phyloP scores from a whole-genome alignment of 1,140 invertebrate genomes.

The Probaryconus sp. region DNA sequence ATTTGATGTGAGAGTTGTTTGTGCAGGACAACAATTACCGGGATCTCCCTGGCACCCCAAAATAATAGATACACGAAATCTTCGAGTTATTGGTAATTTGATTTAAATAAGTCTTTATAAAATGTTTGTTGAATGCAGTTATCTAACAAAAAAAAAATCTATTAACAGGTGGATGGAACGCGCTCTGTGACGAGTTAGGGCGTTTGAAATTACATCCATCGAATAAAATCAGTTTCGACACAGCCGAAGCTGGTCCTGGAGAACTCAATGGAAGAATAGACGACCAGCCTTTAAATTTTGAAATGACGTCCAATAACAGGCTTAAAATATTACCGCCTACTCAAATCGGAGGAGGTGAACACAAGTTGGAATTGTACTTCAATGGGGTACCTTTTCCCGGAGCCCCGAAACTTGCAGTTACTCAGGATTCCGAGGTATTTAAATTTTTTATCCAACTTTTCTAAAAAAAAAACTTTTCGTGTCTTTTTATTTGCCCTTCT shows the following conservation, averaged over 20 bases:
- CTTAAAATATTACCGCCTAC: conserved; percentile 70
- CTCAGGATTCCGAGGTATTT: conserved; percentile 70
- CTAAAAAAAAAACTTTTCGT: background rate
- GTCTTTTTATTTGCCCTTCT: background rate
- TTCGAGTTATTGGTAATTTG: conserved; percentile 79
- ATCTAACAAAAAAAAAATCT: conserved; percentile 1
- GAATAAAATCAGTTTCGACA: conserved; percentile 86
- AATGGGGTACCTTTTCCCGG: conserved; percentile 83
- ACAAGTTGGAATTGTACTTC: conserved; percentile 84
- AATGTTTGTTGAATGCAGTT: background rate
- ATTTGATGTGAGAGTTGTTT: conserved; percentile 85
- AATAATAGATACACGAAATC: conserved; percentile 84
- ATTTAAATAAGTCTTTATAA: background rate
- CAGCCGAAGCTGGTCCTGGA: conserved; percentile 86
- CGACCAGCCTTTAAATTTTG: conserved; percentile 72
- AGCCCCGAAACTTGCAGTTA: conserved; percentile 73
- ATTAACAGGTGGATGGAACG: conserved; percentile 92
- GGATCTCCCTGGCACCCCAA: conserved; percentile 86
- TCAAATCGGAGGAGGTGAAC: conserved; percentile 72
- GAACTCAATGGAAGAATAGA: conserved; percentile 77
- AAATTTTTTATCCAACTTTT: background rate
- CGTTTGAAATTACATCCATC: conserved; percentile 84
- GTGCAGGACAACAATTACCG: conserved; percentile 82
- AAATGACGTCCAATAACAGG: conserved; percentile 75
- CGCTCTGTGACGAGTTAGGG: conserved; percentile 85